These are phyloP conservation scores for Zaprionus bogoriensis DNA, from an alignment of 2,888 invertebrate genomes.

Conservation along the genomic window DNA sequence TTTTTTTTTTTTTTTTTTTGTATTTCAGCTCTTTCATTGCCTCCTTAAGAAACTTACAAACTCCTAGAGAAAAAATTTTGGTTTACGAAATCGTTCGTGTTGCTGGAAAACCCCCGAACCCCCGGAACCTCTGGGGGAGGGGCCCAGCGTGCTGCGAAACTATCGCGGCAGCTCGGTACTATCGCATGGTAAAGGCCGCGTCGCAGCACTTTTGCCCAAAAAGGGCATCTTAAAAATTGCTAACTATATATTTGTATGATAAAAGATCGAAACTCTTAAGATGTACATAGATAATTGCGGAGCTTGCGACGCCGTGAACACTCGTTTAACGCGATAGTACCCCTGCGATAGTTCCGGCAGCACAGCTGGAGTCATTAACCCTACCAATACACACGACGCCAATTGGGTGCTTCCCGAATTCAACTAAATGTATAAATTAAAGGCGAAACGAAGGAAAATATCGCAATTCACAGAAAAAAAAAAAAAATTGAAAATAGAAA, in stretches of 20 bases:
- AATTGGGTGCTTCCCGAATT: too few species aligned
- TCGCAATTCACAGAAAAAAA: neutral
- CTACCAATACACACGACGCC: too few species aligned
- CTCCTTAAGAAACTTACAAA: slow-evolving; percentile 53
- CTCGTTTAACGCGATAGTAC: neutral
- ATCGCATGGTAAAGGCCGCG: neutral
- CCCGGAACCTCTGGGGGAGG: neutral
- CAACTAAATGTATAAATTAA: too few species aligned
- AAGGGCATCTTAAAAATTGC: neutral
- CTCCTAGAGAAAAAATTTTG: slow-evolving; percentile 67
- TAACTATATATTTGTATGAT: neutral
- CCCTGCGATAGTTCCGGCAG: neutral
- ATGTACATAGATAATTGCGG: neutral
- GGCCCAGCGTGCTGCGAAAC: neutral
- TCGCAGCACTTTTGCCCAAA: neutral
- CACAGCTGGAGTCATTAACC: too few species aligned
- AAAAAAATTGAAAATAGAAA: slow-evolving; percentile 9
- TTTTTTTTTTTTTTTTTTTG: slow-evolving; percentile 28
- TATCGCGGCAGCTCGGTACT: neutral
- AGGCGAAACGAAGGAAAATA: neutral
- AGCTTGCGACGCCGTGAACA: neutral
- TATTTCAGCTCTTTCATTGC: slow-evolving; percentile 51
- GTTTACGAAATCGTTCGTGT: slow-evolving; percentile 59
- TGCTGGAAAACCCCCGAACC: slow-evolving; percentile 49
- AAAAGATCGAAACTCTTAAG: neutral